phyloP scores from a whole-genome alignment of 2,113 vertebrate genomes.

The Protomyctophum bolini region DNA sequence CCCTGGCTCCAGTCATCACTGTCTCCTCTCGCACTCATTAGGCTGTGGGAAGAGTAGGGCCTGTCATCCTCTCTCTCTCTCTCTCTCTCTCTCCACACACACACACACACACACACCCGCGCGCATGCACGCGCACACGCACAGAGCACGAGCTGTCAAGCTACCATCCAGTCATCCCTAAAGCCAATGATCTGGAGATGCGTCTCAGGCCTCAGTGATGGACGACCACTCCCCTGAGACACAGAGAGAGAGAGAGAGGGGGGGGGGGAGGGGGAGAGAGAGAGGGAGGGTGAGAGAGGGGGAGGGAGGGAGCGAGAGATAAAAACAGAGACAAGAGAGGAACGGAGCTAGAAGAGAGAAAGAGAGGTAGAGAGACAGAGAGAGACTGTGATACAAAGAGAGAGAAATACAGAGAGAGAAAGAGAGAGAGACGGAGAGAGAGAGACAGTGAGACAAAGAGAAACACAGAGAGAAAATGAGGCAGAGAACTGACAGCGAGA shows the following conservation, averaged over 20 bases:
- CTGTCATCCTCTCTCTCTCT: background rate
- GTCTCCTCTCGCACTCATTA: constrained; percentile 24
- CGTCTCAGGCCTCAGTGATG: constrained; percentile 39
- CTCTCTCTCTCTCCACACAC: constrained; percentile 7
- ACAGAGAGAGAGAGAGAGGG: background rate
- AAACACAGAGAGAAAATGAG: background rate
- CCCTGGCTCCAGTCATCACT: constrained; percentile 6
- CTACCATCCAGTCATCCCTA: constrained; percentile 18
- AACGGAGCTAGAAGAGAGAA: too few species aligned
- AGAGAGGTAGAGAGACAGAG: too few species aligned
- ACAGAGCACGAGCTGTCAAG: constrained; percentile 27
- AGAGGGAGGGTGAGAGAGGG: background rate
- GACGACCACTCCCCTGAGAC: constrained; percentile 17
- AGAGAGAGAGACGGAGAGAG: background rate
- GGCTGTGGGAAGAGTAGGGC: background rate
- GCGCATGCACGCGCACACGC: constrained; percentile 7
- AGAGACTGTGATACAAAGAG: background rate
- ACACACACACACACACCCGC: constrained; percentile 10
- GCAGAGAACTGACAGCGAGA: background rate
- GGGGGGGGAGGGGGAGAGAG: background rate
- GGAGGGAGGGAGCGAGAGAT: background rate
- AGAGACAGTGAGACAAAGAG: background rate
- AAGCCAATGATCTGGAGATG: constrained; percentile 45
- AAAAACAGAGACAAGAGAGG: background rate
- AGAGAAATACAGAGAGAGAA: too few species aligned